Percentiles rank a stretch among this genome's conserved stretches.
phyloP scores from a whole-genome alignment of 2,113 vertebrate species.

The Scomber scombrus region DNA sequence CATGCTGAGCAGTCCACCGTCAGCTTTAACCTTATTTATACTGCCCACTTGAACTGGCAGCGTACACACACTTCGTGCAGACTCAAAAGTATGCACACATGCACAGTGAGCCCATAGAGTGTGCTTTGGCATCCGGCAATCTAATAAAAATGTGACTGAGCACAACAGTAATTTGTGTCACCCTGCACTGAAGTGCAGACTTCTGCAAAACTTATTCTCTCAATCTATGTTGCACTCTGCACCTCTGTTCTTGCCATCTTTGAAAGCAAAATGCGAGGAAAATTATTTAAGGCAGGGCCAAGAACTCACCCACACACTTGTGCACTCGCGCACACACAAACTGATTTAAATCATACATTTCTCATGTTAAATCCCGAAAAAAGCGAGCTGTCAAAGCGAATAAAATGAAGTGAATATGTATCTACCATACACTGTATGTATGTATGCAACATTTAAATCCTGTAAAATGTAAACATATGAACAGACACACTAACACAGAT shows the following conservation, averaged over 20 bases:
- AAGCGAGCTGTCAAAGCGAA: not conserved
- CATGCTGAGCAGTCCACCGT: constrained; percentile 53
- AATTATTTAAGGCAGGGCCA: constrained; percentile 43
- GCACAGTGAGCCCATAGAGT: constrained; percentile 17
- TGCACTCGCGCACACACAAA: constrained; percentile 14
- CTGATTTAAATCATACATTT: not conserved
- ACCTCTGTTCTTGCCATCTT: constrained; percentile 21
- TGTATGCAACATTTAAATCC: not conserved
- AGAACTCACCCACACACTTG: constrained; percentile 38
- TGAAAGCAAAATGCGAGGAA: constrained; percentile 50
- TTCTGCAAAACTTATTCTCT: constrained; percentile 23
- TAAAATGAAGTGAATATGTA: not conserved
- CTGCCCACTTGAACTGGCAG: constrained; percentile 47
- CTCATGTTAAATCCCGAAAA: not conserved
- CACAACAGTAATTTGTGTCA: constrained; percentile 21
- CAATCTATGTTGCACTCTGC: constrained; percentile 37
- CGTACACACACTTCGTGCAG: constrained; percentile 19
- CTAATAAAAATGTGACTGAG: constrained; percentile 41
- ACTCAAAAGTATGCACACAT: constrained; percentile 22
- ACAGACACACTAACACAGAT: constrained; percentile 20
- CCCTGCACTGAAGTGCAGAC: constrained; percentile 36
- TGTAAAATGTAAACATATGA: not conserved
- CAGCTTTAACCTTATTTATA: constrained; percentile 55
- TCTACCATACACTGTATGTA: not conserved
- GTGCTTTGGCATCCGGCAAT: constrained; percentile 19